Base-by-base conservation (phyloP, 30 jellyfish, hydroid and myxozoan species). In the Turritopsis dohrnii region DNA sequence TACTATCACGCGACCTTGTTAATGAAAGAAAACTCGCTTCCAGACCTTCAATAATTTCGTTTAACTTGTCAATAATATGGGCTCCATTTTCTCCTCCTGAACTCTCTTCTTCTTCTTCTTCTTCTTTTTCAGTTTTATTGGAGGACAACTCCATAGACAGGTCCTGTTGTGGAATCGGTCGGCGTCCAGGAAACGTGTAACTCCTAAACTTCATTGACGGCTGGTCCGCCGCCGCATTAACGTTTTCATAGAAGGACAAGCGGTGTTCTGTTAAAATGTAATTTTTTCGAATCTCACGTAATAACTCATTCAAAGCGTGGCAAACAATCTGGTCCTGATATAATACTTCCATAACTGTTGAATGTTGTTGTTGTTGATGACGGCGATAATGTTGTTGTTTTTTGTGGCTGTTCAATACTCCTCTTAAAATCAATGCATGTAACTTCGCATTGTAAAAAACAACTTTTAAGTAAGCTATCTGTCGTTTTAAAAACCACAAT, bases 1-100 rank as follows among this genome's bases (percentile, higher is more conserved):
- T n/a, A 21, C 65, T 21, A 24, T 24, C 83, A 29, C 27, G 28
- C 18, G 83, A 24, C 17, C 27, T 16, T 17, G 65, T 24, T 21
- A 74, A 8, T 20, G 83, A 23, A n/a, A 21, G 65, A 71, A 16
- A 74, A 74, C 83, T 74, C 18, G 65, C 41, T 29, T 74, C 83
- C 65, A 74, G n/a, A 27, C 23, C 83, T 24, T 74, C 83, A 18
- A 74, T 74, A 7, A 69, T n/a, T 17, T 69, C 30, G 22, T 69
- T 69, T 9, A 69, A 27, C 22, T 69, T 69, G 16, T 69, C 77
- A 1, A 69, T 69, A 69, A 69, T 69, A 69, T 69, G 16, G 30
- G 30, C 8, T n/a, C 30, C 77, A 0, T 23, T 69, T 23, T 69
- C 22, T 69, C 19, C 77, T 8, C 31, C 28, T 21, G 73, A 23